Evolutionary conservation across 2,113 vertebrate species (phyloP).

Genomic region (Sphaerodactylus townsendi): DNA sequence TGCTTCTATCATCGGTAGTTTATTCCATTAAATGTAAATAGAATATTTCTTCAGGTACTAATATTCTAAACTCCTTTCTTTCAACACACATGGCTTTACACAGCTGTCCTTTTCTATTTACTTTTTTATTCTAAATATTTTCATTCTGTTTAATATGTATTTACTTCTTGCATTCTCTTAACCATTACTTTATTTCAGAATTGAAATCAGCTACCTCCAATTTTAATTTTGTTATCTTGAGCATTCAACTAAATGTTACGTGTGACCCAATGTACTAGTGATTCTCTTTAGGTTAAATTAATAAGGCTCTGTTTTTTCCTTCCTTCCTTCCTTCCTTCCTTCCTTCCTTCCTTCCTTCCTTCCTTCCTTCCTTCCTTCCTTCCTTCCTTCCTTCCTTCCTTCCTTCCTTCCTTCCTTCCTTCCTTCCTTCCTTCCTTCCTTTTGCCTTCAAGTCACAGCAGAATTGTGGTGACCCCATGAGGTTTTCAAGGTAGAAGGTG

Average conservation of each 20-base stretch:
- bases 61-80: fast-evolving
- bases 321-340: too few relatives aligned
- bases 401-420: too few relatives aligned
- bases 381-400: too few relatives aligned
- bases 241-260: not conserved
- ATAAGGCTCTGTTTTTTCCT: not conserved
- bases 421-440: too few relatives aligned
- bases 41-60: constrained; percentile 1
- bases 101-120: not conserved
- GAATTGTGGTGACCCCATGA: too few relatives aligned
- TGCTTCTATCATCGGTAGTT: constrained; percentile 20
- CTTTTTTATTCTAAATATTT: not conserved
- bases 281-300: not conserved
- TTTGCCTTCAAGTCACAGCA: too few relatives aligned
- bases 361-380: too few relatives aligned
- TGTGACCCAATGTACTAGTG: not conserved
- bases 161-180: not conserved
- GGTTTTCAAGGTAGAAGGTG: too few relatives aligned
- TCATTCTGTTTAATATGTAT: not conserved
- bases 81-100: not conserved
- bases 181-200: not conserved
- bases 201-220: not conserved
- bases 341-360: too few relatives aligned
- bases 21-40: constrained; percentile 36
- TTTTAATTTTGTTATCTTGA: not conserved